Evolutionary conservation across 1,140 invertebrate genomes (phyloP), one percentile per base, ranked within the genome.

Genomic region (Pseudomyrmex concolor): DNA sequence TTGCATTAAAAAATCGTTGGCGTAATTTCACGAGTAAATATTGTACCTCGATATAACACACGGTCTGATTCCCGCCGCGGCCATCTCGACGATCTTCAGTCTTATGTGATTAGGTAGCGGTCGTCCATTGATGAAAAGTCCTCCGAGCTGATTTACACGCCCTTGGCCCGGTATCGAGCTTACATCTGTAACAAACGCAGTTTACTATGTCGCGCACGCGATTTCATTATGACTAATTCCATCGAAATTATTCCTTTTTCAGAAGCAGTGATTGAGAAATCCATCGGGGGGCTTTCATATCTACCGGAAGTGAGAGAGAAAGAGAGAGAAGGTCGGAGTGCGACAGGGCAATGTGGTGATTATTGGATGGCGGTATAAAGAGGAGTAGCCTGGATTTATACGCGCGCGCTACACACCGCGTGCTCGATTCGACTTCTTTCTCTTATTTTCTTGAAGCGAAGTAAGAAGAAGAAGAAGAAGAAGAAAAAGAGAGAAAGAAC

Each of bases 121-220:
- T 15, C 97, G 95, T 1, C 97, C 97, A 92, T 98, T 98, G 86
- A 98, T 98, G 91, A 98, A 97, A 43, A 98, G 96, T 19, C 97
- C 97, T n/a, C 97, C 97, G 10, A 98, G 94, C 93, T 98, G 97
- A 94, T 98, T 98, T 17, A 97, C 96, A 54, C 97, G 95, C 67
- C 97, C 97, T 94, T 97, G 97, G 77, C 97, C 97, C 94, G 95
- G 92, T 93, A 94, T 92, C 57, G 92, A 92, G 55, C 91, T 90
- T 17, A 93, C 85, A 84, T 94, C 93, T 93, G 70, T 15, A 86
- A 90, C 83, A 82, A 72, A 83, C 70, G 68, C 76, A 19, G 22
- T 51, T 64, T n/a, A 12, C 43, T 67, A 5, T 34, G 34, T 34
- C 34, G 34, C 34, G 34, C 34, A 34, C 34, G 34, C 34, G 34